Conservation (phyloP, 2,888 invertebrate genomes). For the Apodemia duryi region DNA sequence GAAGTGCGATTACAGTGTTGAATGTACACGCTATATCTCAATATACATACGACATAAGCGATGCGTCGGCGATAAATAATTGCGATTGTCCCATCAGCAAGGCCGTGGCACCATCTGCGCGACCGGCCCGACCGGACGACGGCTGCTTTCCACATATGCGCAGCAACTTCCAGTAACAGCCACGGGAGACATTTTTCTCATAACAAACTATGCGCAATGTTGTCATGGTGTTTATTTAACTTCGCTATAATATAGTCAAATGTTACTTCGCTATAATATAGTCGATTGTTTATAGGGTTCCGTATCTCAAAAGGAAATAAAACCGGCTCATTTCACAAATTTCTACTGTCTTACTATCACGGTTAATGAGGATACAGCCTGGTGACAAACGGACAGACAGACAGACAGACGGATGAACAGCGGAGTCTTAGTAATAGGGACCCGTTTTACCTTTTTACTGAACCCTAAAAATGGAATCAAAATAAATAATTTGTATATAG, state of each 20-base stretch:
- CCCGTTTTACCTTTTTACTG: no score
- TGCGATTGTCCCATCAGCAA: slow-evolving; percentile 20
- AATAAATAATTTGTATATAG: background rate
- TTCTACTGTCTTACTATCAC: no score
- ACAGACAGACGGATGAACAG: no score
- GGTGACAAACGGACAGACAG: no score
- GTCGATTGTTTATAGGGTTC: no score
- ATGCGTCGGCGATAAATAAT: slow-evolving; percentile 12
- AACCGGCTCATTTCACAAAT: no score
- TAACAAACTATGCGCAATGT: background rate
- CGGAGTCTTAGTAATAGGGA: no score
- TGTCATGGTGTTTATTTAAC: background rate
- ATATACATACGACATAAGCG: background rate
- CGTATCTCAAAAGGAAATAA: no score
- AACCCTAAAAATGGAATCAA: no score
- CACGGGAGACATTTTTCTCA: slow-evolving; percentile 10
- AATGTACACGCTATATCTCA: background rate
- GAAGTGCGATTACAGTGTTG: background rate
- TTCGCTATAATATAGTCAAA: background rate
- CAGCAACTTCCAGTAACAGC: background rate
- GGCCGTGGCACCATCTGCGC: slow-evolving; percentile 46
- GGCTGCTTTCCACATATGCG: slow-evolving; percentile 31
- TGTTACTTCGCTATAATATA: no score
- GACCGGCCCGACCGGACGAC: slow-evolving; percentile 51
- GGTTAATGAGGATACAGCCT: no score